Conservation (phyloP, 2,113 vertebrate species). For the Regulus satrapa region DNA sequence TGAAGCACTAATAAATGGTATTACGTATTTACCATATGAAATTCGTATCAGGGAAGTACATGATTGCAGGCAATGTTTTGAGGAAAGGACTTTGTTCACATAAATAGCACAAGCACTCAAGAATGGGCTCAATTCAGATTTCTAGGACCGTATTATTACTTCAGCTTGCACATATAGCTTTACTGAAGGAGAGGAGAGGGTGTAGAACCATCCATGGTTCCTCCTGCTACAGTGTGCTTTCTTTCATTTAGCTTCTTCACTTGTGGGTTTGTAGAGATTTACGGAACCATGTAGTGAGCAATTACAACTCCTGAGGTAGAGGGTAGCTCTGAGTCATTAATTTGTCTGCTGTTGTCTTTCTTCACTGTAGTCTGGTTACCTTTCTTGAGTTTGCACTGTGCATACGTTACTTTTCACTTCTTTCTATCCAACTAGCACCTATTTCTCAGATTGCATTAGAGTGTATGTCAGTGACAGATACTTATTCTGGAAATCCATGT, state of each 20-base stretch:
- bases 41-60: neutral
- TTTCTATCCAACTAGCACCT: neutral
- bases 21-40: neutral
- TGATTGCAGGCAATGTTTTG: neutral
- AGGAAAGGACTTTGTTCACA: neutral
- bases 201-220: accelerated
- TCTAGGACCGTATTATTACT: neutral
- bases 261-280: neutral
- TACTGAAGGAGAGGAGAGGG: neutral
- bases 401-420: neutral
- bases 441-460: neutral
- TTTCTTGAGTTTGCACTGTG: neutral
- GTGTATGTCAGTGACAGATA: neutral
- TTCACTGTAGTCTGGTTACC: neutral
- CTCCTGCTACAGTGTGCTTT: neutral
- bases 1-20: neutral
- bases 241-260: neutral
- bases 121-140: neutral
- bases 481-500: neutral
- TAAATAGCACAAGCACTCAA: neutral
- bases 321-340: neutral
- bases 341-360: neutral
- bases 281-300: neutral
- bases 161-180: neutral
- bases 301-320: neutral